A percentile compares a stretch with the other conserved stretches of the same genome.
phyloP scores from a whole-genome alignment of 2,797 vertebrate species.

The Cheirogaleus major region DNA sequence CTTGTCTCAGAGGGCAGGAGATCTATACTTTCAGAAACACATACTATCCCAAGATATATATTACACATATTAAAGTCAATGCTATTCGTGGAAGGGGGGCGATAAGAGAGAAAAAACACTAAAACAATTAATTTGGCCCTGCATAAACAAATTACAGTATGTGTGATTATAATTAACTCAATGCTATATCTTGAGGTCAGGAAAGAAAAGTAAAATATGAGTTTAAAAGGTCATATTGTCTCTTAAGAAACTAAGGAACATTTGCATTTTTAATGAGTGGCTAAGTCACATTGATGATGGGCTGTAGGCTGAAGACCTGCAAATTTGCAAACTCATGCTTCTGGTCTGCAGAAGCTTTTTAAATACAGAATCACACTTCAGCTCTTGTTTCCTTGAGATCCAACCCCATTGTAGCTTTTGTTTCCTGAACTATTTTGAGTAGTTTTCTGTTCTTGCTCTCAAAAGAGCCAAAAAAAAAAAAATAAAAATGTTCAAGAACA shows the following conservation, averaged over 20 bases:
- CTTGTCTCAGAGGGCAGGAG: too few relatives aligned
- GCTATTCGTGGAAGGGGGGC: neutral
- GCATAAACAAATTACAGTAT: neutral
- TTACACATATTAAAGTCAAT: neutral
- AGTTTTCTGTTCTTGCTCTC: neutral
- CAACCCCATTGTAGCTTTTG: neutral
- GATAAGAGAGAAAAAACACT: neutral
- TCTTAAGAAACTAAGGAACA: neutral
- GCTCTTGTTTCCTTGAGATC: neutral
- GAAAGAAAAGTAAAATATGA: neutral
- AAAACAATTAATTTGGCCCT: constrained; percentile 9
- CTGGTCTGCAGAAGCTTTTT: neutral
- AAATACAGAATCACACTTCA: neutral
- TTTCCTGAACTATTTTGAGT: neutral
- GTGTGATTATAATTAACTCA: neutral
- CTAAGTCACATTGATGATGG: neutral
- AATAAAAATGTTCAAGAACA: neutral
- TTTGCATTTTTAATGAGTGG: neutral
- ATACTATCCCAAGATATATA: neutral
- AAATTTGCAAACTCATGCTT: neutral
- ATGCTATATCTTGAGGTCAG: neutral
- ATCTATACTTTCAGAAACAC: neutral
- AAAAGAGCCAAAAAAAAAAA: neutral
- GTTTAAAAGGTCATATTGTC: neutral
- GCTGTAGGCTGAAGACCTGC: neutral